Conservation (phyloP, 2,113 vertebrate genomes). For the Falcunculus frontatus region DNA sequence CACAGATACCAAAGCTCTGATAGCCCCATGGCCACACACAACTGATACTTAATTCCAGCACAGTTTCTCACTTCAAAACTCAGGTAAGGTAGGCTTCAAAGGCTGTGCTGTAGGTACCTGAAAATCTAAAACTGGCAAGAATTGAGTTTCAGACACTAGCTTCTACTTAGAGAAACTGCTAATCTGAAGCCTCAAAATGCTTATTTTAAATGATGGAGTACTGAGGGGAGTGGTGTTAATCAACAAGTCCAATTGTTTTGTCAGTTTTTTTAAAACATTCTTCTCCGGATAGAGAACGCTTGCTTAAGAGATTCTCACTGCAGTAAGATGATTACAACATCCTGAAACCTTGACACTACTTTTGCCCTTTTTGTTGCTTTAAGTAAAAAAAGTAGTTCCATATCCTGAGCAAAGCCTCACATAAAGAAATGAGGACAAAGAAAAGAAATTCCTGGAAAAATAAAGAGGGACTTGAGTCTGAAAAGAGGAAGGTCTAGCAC, state of each 20-base stretch:
- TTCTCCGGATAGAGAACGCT: neutral
- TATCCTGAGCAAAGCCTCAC: neutral
- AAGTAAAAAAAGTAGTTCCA: neutral
- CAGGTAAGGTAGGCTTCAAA: neutral
- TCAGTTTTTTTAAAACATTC: neutral
- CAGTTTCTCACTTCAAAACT: neutral
- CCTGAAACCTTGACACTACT: neutral
- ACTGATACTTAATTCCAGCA: neutral
- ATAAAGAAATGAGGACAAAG: neutral
- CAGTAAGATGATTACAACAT: neutral
- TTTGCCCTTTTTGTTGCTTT: neutral
- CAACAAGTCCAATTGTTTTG: neutral
- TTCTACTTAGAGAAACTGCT: rapidly evolving
- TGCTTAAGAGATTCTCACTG: neutral
- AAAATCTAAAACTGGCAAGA: neutral
- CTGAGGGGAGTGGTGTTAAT: neutral
- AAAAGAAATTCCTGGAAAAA: neutral
- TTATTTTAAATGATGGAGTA: neutral
- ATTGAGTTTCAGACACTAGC: neutral
- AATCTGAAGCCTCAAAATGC: neutral
- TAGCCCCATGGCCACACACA: neutral
- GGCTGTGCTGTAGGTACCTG: neutral
- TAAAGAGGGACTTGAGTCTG: neutral
- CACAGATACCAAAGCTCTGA: neutral
- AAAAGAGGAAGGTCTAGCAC: neutral